Percentiles rank a stretch among this genome's conserved stretches.
phyloP scores from a whole-genome alignment of 2,888 invertebrate species.

The Saturnia pavonia region DNA sequence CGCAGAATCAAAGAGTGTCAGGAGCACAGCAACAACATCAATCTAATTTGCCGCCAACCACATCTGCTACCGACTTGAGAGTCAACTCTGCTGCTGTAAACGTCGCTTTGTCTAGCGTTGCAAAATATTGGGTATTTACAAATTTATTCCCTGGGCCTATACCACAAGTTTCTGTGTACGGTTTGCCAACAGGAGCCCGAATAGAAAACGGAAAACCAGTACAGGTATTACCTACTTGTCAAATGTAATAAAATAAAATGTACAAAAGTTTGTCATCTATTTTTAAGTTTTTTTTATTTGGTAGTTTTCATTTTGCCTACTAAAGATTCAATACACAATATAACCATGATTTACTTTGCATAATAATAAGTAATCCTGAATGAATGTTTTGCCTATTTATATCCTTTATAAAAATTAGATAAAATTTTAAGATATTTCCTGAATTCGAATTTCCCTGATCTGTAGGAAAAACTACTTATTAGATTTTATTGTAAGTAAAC shows the following conservation, averaged over 20 bases:
- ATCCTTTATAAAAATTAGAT: background rate
- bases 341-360: background rate
- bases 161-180: conserved; percentile 88
- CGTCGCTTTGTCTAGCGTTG: conserved; percentile 88
- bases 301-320: no score
- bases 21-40: conserved; percentile 68
- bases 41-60: conserved; percentile 72
- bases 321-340: background rate
- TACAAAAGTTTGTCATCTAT: conserved; percentile 15
- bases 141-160: conserved; percentile 89
- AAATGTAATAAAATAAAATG: background rate
- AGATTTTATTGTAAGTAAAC: background rate
- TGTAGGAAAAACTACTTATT: background rate
- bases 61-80: conserved; percentile 83
- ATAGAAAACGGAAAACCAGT: conserved; percentile 84
- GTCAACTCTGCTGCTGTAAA: conserved; percentile 85
- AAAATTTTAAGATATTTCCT: no score
- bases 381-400: background rate
- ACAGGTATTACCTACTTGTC: conserved; percentile 65
- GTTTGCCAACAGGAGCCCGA: conserved; percentile 83
- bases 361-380: background rate
- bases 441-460: no score
- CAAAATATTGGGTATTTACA: conserved; percentile 92
- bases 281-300: conserved; percentile 3
- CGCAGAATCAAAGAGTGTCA: conserved; percentile 69